Conservation (phyloP, 2,888 invertebrate species). For the Eristalinus aeneus region DNA sequence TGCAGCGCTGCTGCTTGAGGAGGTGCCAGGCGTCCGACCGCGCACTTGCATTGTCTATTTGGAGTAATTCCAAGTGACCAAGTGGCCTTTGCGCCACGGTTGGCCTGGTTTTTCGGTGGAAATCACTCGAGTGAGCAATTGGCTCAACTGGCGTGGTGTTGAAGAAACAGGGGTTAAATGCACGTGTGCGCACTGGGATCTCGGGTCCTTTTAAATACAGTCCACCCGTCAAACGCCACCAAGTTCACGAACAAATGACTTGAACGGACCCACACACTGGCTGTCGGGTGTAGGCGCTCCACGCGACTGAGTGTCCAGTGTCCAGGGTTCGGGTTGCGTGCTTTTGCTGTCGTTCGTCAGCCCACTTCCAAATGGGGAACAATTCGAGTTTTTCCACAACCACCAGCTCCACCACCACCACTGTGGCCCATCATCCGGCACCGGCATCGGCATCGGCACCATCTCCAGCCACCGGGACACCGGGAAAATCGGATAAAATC, state of each 20-base stretch:
- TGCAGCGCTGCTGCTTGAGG: background rate
- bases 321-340: constrained; percentile 47
- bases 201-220: too few relatives aligned
- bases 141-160: background rate
- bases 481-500: constrained; percentile 58
- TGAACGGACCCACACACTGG: constrained; percentile 46
- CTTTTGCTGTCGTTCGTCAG: constrained; percentile 22
- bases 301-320: background rate
- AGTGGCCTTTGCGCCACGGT: constrained; percentile 11
- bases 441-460: constrained; percentile 6
- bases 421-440: too few relatives aligned
- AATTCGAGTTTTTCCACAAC: constrained; percentile 63
- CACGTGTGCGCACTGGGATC: background rate
- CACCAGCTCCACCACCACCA: background rate
- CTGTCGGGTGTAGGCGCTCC: constrained; percentile 39
- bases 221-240: constrained; percentile 23
- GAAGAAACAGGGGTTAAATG: background rate
- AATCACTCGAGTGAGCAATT: background rate
- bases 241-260: constrained; percentile 50
- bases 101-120: background rate
- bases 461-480: constrained; percentile 39
- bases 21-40: background rate
- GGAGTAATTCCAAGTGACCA: constrained; percentile 15
- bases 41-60: background rate
- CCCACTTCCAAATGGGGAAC: constrained; percentile 55